These are phyloP conservation scores for Cantharis rustica DNA, from an alignment of 2,888 invertebrate species.

Conservation along the genomic window DNA sequence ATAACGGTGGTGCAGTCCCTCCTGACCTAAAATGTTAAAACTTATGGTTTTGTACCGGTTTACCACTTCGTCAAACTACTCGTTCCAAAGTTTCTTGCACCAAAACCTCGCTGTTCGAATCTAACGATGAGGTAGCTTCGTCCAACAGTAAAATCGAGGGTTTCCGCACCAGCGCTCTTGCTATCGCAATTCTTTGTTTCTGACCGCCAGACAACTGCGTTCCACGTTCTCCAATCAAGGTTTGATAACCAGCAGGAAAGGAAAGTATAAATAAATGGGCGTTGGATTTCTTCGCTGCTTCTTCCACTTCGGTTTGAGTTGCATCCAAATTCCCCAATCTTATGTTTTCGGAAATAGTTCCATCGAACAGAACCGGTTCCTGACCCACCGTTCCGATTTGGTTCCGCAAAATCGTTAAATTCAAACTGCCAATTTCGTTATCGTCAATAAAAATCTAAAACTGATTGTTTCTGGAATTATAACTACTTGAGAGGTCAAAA, in stretches of 20 bases:
- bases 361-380: slow-evolving; percentile 86
- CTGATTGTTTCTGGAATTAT: not conserved
- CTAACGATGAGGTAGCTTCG: slow-evolving; percentile 89
- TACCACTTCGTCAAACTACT: slow-evolving; percentile 51
- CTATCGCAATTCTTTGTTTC: slow-evolving; percentile 89
- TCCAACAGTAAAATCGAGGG: slow-evolving; percentile 80
- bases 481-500: slow-evolving; percentile 27
- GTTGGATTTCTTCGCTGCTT: slow-evolving; percentile 74
- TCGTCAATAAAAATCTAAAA: slow-evolving; percentile 68
- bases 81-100: slow-evolving; percentile 81
- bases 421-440: slow-evolving; percentile 70
- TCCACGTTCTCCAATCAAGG: slow-evolving; percentile 83
- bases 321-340: slow-evolving; percentile 69
- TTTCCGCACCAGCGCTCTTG: slow-evolving; percentile 80
- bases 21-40: slow-evolving; percentile 61
- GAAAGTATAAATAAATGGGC: slow-evolving; percentile 78
- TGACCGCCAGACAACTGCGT: slow-evolving; percentile 85
- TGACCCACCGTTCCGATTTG: slow-evolving; percentile 90
- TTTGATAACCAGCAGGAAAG: slow-evolving; percentile 79
- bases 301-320: slow-evolving; percentile 68
- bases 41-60: slow-evolving; percentile 5
- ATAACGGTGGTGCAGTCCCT: slow-evolving; percentile 78
- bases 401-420: slow-evolving; percentile 77
- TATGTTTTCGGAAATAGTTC: slow-evolving; percentile 85
- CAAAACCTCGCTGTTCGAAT: slow-evolving; percentile 81